Evolutionary conservation across 2,888 invertebrate genomes (phyloP), one percentile per base, ranked within the genome.

Genomic region (Andrena flavipes): DNA sequence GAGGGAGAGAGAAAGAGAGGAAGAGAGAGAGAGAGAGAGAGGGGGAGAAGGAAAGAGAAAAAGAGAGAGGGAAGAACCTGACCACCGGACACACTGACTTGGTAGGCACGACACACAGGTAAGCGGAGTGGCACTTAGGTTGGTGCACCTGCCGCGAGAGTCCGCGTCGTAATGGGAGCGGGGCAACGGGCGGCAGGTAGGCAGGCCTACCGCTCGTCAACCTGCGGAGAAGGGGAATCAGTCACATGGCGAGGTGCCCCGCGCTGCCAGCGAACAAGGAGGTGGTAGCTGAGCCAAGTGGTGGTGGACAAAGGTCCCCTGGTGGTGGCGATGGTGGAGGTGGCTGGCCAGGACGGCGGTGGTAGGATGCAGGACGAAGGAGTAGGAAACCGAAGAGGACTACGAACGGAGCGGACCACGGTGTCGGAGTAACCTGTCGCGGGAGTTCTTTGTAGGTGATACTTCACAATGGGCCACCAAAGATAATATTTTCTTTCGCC

Each of bases 131-230:
- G 92, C 92, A 92, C 91, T 92, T 90, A 88, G 91, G 91, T 93
- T 92, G 91, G 92, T 94, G 93, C 93, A 93, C 93, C 94, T 94
- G 93, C 94, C 93, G 93, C 93, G 93, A 93, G 93, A 93, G 94
- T 93, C 92, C 93, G 94, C 93, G 94, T 91, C 91, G 93, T 93
- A 94, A 94, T 94, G 94, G 93, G 92, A 93, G 93, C 93, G 93
- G 92, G 93, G 93, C 91, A 92, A 90, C 92, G 93, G 92, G 92
- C 91, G 92, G 93, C 93, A 94, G 93, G 94, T 93, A 93, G 93
- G 93, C 93, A 93, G 93, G 92, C 92, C 92, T 91, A 90, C 90
- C 91, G 89, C 91, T 91, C 92, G 92, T 92, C 93, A 93, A 92
- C 92, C 91, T 90, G 90, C 81, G 86, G 91, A 90, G 92, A 89